A percentile compares a stretch with the other conserved stretches of the same genome.
Conservation (phyloP, 2,113 vertebrate genomes). For the Cyrtonyx montezumae region DNA sequence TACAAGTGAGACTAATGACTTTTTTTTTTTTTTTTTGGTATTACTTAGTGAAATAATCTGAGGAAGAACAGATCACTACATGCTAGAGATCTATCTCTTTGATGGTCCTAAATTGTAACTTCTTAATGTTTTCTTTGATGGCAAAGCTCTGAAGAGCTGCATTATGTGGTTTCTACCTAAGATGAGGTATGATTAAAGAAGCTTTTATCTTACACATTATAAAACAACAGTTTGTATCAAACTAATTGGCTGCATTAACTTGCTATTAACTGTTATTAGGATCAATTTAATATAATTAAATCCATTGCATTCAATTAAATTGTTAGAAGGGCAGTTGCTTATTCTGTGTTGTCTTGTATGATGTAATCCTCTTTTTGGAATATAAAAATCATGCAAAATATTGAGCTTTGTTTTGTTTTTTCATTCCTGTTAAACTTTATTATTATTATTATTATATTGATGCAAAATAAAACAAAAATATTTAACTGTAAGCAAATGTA, state of each 20-base stretch:
- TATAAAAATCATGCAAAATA: neutral
- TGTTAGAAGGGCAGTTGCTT: conserved; percentile 5
- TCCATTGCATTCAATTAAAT: neutral
- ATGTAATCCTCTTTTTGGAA: neutral
- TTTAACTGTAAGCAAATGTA: neutral
- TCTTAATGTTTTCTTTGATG: neutral
- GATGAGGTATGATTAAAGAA: neutral
- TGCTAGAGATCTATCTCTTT: neutral
- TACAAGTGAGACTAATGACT: neutral
- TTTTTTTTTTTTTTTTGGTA: neutral
- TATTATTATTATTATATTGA: neutral
- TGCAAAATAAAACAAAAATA: neutral
- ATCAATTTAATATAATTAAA: conserved; percentile 57
- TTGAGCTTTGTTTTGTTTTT: neutral
- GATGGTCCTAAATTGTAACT: neutral
- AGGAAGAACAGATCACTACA: neutral
- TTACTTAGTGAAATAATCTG: neutral
- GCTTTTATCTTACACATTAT: conserved; percentile 33
- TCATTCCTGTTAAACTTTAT: neutral
- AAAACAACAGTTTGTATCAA: conserved; percentile 42
- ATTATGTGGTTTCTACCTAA: neutral
- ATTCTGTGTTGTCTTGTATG: neutral
- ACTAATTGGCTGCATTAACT: conserved; percentile 45
- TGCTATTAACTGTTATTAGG: conserved; percentile 45
- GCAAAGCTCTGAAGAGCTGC: neutral